These are phyloP conservation scores for Tetropium fuscum DNA, from an alignment of 2,888 invertebrate species.

Conservation along the genomic window DNA sequence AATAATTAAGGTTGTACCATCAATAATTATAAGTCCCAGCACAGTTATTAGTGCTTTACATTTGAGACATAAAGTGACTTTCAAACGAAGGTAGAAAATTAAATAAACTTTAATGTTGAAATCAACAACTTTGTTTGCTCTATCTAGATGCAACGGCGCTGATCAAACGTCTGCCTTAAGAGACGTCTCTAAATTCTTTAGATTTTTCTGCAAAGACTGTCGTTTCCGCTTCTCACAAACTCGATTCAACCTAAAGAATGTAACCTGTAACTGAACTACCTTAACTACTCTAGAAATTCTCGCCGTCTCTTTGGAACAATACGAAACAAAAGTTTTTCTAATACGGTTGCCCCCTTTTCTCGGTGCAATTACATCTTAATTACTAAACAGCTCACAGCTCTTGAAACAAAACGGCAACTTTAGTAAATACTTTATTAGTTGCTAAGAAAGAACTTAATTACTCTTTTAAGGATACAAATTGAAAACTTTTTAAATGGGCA, in stretches of 20 bases:
- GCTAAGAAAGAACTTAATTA: too few species aligned
- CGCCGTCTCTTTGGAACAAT: slow-evolving; percentile 32
- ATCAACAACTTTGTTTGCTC: background rate
- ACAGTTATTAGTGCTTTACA: too few species aligned
- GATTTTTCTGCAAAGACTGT: slow-evolving; percentile 31
- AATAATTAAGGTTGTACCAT: too few species aligned
- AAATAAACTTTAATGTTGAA: background rate
- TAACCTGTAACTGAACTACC: slow-evolving; percentile 31
- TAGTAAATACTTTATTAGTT: slow-evolving; percentile 7
- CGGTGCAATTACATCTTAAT: slow-evolving; percentile 45
- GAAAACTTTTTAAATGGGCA: too few species aligned
- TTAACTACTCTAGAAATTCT: slow-evolving; percentile 38
- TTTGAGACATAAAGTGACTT: too few species aligned
- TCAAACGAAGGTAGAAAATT: background rate
- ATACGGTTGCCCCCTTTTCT: slow-evolving; percentile 35
- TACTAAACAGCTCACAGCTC: slow-evolving; percentile 38
- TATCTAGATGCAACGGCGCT: background rate
- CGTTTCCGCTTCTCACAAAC: slow-evolving; percentile 36
- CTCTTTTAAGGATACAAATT: too few species aligned
- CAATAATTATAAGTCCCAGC: too few species aligned
- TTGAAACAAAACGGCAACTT: slow-evolving; percentile 21
- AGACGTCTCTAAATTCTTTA: slow-evolving; percentile 23
- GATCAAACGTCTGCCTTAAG: slow-evolving; percentile 16
- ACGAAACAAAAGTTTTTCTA: slow-evolving; percentile 38
- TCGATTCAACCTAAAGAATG: slow-evolving; percentile 34